Conservation (phyloP, 2,888 invertebrate genomes). For the Ptilodon capucinus region DNA sequence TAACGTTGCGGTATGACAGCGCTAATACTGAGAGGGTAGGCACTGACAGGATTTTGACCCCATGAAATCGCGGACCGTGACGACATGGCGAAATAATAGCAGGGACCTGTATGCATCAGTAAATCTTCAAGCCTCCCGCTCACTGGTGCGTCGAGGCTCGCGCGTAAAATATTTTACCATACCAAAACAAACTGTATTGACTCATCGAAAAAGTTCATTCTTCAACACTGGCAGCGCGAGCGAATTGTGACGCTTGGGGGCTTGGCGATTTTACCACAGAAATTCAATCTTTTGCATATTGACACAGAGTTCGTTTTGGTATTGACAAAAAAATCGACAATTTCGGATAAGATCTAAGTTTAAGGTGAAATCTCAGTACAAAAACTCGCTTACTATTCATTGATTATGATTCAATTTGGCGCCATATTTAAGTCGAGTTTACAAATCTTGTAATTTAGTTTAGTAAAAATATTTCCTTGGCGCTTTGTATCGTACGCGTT, state of each 20-base stretch:
- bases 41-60: slow-evolving; percentile 13
- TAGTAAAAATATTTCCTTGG: not conserved
- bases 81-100: slow-evolving; percentile 19
- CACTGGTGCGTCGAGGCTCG: too few species aligned
- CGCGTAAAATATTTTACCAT: too few species aligned
- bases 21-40: slow-evolving; percentile 2
- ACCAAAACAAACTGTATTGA: too few species aligned
- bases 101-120: slow-evolving; percentile 9
- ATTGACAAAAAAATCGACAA: too few species aligned
- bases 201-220: too few species aligned
- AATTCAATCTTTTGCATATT: too few species aligned
- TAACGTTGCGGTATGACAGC: not conserved
- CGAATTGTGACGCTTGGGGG: too few species aligned
- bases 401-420: not conserved
- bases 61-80: slow-evolving; percentile 12
- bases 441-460: not conserved
- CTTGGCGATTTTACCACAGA: too few species aligned
- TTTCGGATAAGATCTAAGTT: not conserved
- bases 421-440: not conserved
- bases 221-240: too few species aligned
- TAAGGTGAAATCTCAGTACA: not conserved
- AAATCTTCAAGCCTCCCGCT: slow-evolving; percentile 2
- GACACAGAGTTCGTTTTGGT: too few species aligned
- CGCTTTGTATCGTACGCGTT: not conserved
- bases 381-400: not conserved